phyloP scores from a whole-genome alignment of 2,113 vertebrate genomes.

The Chauna torquata region DNA sequence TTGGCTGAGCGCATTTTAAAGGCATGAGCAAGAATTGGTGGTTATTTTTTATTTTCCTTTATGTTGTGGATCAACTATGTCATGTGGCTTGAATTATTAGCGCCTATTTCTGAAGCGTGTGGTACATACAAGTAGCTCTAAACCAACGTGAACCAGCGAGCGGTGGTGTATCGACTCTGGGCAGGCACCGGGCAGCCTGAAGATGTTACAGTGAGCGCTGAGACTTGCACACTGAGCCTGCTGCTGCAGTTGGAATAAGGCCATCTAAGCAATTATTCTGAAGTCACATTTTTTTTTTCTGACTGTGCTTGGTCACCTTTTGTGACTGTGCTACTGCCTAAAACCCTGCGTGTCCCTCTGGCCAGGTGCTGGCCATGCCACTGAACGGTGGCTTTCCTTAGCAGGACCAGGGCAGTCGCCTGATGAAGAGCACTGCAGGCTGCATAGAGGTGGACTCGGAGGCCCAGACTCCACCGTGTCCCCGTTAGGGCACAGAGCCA shows the following conservation, averaged over 20 bases:
- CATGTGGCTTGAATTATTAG: not conserved
- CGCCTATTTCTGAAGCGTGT: not conserved
- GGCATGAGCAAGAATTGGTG: not conserved
- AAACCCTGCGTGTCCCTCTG: not conserved
- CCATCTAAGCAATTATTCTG: not conserved
- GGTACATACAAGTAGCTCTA: not conserved
- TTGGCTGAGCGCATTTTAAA: not conserved
- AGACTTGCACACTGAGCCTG: accelerated
- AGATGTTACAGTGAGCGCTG: not conserved
- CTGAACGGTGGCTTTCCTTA: not conserved
- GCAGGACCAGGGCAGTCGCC: not conserved
- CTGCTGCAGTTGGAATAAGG: not conserved
- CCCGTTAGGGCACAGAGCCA: not conserved
- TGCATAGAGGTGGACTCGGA: not conserved
- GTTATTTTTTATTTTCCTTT: not conserved
- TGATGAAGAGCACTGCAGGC: not conserved
- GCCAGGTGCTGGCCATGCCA: not conserved
- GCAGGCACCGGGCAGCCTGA: not conserved
- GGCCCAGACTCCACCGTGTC: not conserved
- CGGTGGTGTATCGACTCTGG: not conserved
- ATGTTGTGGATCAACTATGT: not conserved
- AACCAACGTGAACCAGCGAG: not conserved
- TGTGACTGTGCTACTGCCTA: not conserved
- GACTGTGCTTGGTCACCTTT: not conserved
- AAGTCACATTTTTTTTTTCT: not conserved